A percentile compares a stretch with the other conserved stretches of the same genome.
Evolutionary conservation across 2,888 invertebrate species (phyloP).

Genomic region (Tenthredo distinguenda): DNA sequence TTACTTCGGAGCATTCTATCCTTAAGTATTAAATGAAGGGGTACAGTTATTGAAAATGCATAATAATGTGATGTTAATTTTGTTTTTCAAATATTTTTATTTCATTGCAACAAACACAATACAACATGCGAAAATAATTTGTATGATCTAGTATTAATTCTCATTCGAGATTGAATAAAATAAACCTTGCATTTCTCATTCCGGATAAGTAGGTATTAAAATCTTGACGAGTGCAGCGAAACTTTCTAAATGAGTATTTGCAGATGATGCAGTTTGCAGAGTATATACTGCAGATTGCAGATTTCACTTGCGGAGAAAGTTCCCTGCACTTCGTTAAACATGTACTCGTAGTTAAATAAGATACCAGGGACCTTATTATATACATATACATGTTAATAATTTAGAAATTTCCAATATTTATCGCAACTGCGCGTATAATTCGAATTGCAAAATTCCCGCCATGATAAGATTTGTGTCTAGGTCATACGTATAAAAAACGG

Average conservation of each 20-base stretch:
- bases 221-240: slow-evolving; percentile 11
- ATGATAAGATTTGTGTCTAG: neutral
- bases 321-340: neutral
- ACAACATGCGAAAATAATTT: neutral
- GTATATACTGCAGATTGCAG: neutral
- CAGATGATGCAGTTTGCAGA: neutral
- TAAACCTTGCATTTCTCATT: neutral
- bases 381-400: neutral
- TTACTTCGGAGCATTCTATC: slow-evolving; percentile 53
- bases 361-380: neutral
- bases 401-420: neutral
- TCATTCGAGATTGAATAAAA: neutral
- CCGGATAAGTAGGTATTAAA: neutral
- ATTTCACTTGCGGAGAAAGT: slow-evolving; percentile 30
- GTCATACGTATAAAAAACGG: too few species aligned
- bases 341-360: neutral
- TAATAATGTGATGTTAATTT: neutral
- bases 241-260: slow-evolving; percentile 13
- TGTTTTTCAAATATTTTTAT: neutral
- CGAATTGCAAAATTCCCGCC: neutral
- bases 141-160: neutral
- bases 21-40: neutral
- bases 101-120: neutral
- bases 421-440: neutral
- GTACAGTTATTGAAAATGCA: neutral